phyloP scores from a whole-genome alignment of 1,140 invertebrate genomes.

The Papilio machaon region DNA sequence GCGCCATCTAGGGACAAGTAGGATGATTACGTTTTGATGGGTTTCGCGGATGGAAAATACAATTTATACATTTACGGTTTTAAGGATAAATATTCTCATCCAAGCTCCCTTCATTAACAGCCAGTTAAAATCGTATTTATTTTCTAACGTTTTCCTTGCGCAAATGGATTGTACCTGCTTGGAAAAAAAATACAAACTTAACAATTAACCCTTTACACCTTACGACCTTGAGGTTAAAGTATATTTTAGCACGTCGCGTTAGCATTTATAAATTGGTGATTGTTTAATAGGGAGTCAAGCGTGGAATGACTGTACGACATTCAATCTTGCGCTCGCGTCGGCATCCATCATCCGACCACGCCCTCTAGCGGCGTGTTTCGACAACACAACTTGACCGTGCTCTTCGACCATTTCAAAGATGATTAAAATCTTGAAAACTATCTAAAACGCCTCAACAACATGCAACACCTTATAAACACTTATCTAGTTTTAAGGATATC shows the following conservation, averaged over 20 bases:
- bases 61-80: background rate
- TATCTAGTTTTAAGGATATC: slow-evolving; percentile 36
- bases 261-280: slow-evolving; percentile 42
- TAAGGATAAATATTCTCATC: slow-evolving; percentile 5
- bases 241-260: slow-evolving; percentile 25
- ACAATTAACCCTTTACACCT: background rate
- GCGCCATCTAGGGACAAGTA: background rate
- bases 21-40: background rate
- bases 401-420: slow-evolving; percentile 49
- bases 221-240: slow-evolving; percentile 34
- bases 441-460: slow-evolving; percentile 43
- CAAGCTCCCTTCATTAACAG: slow-evolving; percentile 56
- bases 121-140: slow-evolving; percentile 50
- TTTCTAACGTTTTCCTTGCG: slow-evolving; percentile 56
- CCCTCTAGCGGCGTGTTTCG: slow-evolving; percentile 59
- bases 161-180: slow-evolving; percentile 40
- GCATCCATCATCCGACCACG: slow-evolving; percentile 74
- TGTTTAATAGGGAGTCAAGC: slow-evolving; percentile 53
- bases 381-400: slow-evolving; percentile 59
- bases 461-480: slow-evolving; percentile 44
- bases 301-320: slow-evolving; percentile 53
- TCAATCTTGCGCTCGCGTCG: slow-evolving; percentile 61
- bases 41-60: background rate
- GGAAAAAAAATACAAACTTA: slow-evolving; percentile 46
- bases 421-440: slow-evolving; percentile 61